Evolutionary conservation across 2,113 vertebrate species (phyloP).

Genomic region (Aix galericulata): DNA sequence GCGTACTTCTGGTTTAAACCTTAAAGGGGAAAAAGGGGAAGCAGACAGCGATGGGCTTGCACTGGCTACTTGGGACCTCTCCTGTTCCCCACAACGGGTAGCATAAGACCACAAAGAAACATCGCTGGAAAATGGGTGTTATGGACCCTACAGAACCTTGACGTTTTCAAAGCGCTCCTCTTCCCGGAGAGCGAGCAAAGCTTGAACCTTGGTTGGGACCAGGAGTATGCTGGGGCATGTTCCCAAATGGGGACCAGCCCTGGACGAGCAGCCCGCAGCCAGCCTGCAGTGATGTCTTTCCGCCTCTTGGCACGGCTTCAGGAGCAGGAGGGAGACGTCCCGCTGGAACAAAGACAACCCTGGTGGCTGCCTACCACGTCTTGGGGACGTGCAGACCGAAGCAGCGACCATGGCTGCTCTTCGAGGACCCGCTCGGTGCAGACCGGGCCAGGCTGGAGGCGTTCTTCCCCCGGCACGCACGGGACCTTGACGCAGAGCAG

Average conservation of each 20-base stretch:
- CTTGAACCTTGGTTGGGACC: neutral
- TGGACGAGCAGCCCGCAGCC: neutral
- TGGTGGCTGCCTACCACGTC: fast-evolving
- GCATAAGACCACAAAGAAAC: neutral
- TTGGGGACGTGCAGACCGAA: neutral
- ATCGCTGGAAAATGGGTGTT: neutral
- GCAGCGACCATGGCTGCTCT: neutral
- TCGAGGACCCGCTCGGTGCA: fast-evolving
- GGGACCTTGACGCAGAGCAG: neutral
- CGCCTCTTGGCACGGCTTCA: neutral
- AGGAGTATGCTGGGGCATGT: neutral
- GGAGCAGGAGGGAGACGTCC: neutral
- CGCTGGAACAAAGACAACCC: neutral
- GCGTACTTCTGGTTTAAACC: neutral
- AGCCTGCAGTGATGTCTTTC: neutral
- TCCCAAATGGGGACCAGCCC: neutral
- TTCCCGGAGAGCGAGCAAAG: neutral
- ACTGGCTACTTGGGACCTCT: neutral
- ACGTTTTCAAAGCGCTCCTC: neutral
- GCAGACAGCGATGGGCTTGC: neutral
- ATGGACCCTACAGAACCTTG: neutral
- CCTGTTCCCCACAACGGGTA: fast-evolving
- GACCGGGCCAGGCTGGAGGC: neutral
- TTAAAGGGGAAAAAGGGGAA: neutral
- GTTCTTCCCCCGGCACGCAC: neutral